These are phyloP conservation scores for Drosophila koepferae DNA, from an alignment of 2,888 invertebrate species.

Conservation along the genomic window DNA sequence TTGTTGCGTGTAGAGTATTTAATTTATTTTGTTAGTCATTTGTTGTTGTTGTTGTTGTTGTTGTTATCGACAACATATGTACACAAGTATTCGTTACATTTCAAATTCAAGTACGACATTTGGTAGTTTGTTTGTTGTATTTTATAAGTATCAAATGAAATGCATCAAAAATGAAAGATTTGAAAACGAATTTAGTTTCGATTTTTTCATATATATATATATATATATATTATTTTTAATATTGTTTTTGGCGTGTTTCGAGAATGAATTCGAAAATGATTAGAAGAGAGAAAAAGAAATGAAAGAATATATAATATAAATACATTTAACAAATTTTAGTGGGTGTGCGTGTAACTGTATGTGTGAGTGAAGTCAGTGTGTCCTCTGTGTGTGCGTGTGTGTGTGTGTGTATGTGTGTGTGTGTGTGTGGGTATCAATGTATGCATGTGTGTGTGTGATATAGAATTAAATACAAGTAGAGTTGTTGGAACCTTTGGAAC, in stretches of 20 bases:
- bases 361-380: slow-evolving; percentile 28
- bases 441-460: slow-evolving; percentile 17
- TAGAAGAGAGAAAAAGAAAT: slow-evolving; percentile 84
- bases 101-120: slow-evolving; percentile 67
- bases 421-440: slow-evolving; percentile 33
- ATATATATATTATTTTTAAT: slow-evolving; percentile 1
- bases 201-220: slow-evolving; percentile 17
- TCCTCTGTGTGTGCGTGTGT: slow-evolving; percentile 36
- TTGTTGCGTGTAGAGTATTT: slow-evolving; percentile 56
- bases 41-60: slow-evolving; percentile 2
- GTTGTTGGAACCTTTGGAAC: slow-evolving; percentile 35
- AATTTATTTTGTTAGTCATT: slow-evolving; percentile 41
- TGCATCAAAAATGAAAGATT: slow-evolving; percentile 71
- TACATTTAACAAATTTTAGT: slow-evolving; percentile 82
- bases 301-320: slow-evolving; percentile 84
- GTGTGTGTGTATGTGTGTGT: slow-evolving; percentile 22
- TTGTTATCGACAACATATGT: slow-evolving; percentile 25
- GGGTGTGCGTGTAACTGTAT: slow-evolving; percentile 63
- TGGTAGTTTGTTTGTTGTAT: slow-evolving; percentile 1
- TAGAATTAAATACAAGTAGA: slow-evolving; percentile 31
- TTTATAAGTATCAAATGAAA: slow-evolving; percentile 66
- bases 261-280: slow-evolving; percentile 80
- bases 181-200: slow-evolving; percentile 57
- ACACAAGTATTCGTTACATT: slow-evolving; percentile 37
- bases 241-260: slow-evolving; percentile 67